Percentiles rank a stretch among this genome's conserved stretches.
phyloP scores from a whole-genome alignment of 1,140 invertebrate genomes.

The Drosophila ficusphila region DNA sequence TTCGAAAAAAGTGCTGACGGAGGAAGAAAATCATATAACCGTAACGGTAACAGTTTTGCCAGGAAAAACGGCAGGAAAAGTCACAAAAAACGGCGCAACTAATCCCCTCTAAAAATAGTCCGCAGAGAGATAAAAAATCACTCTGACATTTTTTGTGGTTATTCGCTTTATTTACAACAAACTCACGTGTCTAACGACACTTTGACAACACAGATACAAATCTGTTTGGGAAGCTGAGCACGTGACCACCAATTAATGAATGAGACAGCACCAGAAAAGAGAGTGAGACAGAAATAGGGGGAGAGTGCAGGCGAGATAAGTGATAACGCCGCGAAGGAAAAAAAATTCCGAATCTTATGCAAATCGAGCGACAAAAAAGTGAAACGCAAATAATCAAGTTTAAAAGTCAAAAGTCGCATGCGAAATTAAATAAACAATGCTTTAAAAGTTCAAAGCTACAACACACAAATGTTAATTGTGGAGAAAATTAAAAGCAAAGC shows the following conservation, averaged over 20 bases:
- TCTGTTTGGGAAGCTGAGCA: conserved; percentile 51
- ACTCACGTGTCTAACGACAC: conserved; percentile 50
- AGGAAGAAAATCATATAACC: conserved; percentile 25
- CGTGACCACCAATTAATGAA: conserved; percentile 71
- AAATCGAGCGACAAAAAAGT: conserved; percentile 47
- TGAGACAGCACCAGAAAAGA: conserved; percentile 5
- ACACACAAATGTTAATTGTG: conserved; percentile 36
- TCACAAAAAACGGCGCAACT: conserved; percentile 27
- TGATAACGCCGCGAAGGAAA: conserved; percentile 32
- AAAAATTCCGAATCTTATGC: conserved; percentile 46
- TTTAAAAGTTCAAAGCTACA: conserved; percentile 67
- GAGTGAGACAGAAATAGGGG: not conserved
- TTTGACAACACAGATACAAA: conserved; percentile 33
- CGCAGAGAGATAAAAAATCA: conserved; percentile 36
- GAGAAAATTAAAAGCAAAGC: conserved; percentile 1
- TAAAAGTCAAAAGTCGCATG: conserved; percentile 52
- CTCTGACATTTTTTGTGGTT: conserved; percentile 17
- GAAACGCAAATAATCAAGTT: conserved; percentile 56
- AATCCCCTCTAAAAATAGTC: conserved; percentile 54
- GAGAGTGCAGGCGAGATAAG: conserved; percentile 17
- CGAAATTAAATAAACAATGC: conserved; percentile 42
- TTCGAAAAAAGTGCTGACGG: not conserved
- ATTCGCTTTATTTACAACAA: conserved; percentile 32
- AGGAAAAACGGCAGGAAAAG: not conserved
- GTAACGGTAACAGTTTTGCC: conserved; percentile 38